Evolutionary conservation across 2,888 invertebrate species (phyloP).

Genomic region (Capitulum mitella): DNA sequence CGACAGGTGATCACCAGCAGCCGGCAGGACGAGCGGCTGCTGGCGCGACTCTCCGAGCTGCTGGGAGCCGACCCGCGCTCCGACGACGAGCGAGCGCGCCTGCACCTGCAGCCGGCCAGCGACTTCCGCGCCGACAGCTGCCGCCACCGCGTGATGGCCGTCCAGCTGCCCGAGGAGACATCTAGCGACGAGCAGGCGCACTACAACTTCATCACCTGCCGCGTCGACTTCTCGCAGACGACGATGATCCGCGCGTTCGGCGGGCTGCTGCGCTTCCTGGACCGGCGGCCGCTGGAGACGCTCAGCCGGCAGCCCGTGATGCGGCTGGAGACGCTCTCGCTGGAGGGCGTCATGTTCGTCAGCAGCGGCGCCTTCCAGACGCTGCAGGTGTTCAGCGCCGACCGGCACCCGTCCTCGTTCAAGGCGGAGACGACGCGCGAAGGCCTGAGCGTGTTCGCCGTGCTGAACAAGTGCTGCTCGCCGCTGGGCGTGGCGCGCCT

Average conservation of each 20-base stretch:
- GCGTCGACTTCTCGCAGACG: constrained; percentile 56
- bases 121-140: constrained; percentile 24
- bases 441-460: constrained; percentile 62
- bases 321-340: neutral
- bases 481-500: constrained; percentile 50
- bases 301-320: constrained; percentile 2
- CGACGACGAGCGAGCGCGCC: neutral
- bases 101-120: constrained; percentile 11
- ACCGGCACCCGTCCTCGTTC: constrained; percentile 65
- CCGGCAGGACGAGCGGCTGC: constrained; percentile 13
- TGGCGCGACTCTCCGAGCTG: neutral
- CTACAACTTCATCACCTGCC: constrained; percentile 53
- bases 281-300: constrained; percentile 40
- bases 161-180: neutral
- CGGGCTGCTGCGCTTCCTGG: constrained; percentile 61
- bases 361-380: constrained; percentile 65
- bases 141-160: constrained; percentile 22
- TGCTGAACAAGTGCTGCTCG: constrained; percentile 65
- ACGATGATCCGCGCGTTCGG: constrained; percentile 63
- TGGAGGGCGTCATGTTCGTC: constrained; percentile 56
- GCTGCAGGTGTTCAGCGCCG: constrained; percentile 65
- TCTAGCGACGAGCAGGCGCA: constrained; percentile 49
- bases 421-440: constrained; percentile 56
- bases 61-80: neutral
- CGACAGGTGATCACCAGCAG: constrained; percentile 11